These are phyloP conservation scores for Ondatra zibethicus DNA, from an alignment of 2,113 vertebrate species.

Conservation along the genomic window DNA sequence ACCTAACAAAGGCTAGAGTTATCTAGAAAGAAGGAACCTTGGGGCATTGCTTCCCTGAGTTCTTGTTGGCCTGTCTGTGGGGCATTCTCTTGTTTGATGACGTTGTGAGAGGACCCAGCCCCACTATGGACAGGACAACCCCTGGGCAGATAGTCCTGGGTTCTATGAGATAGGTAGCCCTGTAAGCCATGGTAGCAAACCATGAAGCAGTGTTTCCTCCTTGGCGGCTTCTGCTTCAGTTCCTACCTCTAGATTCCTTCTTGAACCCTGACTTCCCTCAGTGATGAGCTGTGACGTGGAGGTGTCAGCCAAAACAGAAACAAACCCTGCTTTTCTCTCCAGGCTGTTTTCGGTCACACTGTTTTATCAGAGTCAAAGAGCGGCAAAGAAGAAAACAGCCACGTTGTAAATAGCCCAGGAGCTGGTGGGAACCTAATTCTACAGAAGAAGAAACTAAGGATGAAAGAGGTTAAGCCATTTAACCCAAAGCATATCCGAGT, in stretches of 20 bases:
- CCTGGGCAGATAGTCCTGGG: not conserved
- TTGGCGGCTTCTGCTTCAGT: not conserved
- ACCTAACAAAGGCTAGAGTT: not conserved
- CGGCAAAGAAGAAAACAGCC: not conserved
- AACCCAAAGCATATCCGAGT: not conserved
- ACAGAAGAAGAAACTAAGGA: not conserved
- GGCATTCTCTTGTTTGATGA: not conserved
- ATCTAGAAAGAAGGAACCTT: not conserved
- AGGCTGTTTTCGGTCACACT: not conserved
- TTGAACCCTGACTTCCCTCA: not conserved
- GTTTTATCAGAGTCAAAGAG: not conserved
- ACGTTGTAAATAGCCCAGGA: accelerated
- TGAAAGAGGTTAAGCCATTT: not conserved
- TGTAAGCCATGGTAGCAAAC: not conserved
- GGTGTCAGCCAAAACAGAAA: not conserved
- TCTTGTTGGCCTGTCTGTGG: not conserved
- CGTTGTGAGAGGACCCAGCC: not conserved
- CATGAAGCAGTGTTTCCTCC: not conserved
- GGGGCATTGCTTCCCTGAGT: not conserved
- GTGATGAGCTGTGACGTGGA: not conserved
- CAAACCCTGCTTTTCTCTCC: not conserved
- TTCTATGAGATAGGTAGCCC: not conserved
- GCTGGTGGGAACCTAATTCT: not conserved
- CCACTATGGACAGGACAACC: no score
- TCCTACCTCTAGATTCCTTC: not conserved